Evolutionary conservation across 2,797 vertebrate genomes (phyloP), one percentile per base, ranked within the genome.

Genomic region (Netta rufina): DNA sequence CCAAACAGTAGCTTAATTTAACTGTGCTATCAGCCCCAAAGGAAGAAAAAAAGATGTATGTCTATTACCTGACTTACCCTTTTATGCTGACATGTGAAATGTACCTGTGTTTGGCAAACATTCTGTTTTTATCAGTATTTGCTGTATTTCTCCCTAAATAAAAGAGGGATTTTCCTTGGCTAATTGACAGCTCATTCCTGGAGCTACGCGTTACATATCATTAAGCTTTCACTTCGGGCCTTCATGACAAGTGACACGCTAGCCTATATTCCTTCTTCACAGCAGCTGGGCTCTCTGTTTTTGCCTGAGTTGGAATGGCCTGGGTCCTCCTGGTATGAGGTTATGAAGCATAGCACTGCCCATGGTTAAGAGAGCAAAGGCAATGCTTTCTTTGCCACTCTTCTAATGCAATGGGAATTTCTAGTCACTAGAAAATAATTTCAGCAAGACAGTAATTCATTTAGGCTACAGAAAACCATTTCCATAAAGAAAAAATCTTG

Each of bases 261-360:
- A 83, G 57, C 8, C 9, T 33, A 11, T 16, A 51, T 38, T 84
- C n/a, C 21, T 25, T n/a, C n/a, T 77, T 71, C 32, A 20, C 2
- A 70, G 18, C 47, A 76, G 13, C 6, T 21, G 62, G 33, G 43
- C 87, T 33, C 60, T 67, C 38, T 24, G 53, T 72, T 91, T 89
- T 39, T 43, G 38, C 33, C 61, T 25, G 15, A 67, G 10, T 0
- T 56, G 16, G 20, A 90, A 79, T 1, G 24, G 4, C 13, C 12
- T 0, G 0, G 8, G 25, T 61, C 11, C 12, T 76, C 25, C 53
- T 58, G 38, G 27, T 43, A 78, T 0, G 0, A 24, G 9, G 14
- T 53, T 57, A 54, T 53, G n/a, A 79, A 79, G 43, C 19, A 22
- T 8, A 30, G n/a, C 39, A 38, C 14, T 45, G 33, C 62, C 62